These are phyloP conservation scores for Neolamprologus multifasciatus DNA, from an alignment of 2,797 vertebrate species.

Conservation along the genomic window DNA sequence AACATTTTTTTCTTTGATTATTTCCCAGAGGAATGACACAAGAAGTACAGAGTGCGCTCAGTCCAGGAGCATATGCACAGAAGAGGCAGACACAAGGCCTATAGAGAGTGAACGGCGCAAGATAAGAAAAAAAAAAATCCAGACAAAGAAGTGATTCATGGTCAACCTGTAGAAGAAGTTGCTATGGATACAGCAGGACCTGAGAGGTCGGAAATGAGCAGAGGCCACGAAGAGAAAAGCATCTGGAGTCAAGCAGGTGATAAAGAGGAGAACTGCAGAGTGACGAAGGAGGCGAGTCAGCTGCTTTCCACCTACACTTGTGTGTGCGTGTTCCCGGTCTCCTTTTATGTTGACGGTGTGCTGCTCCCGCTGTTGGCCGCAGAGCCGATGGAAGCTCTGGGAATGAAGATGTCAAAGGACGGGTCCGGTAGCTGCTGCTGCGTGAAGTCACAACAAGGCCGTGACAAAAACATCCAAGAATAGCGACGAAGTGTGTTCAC, in stretches of 20 bases:
- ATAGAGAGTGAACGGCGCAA: neutral
- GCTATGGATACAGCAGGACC: constrained; percentile 42
- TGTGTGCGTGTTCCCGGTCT: constrained; percentile 55
- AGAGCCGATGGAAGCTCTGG: constrained; percentile 79
- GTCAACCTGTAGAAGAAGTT: constrained; percentile 38
- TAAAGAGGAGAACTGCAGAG: neutral
- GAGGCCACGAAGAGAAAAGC: neutral
- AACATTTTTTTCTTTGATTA: neutral
- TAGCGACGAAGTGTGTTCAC: neutral
- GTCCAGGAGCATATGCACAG: neutral
- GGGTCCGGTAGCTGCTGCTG: constrained; percentile 58
- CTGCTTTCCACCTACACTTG: constrained; percentile 56
- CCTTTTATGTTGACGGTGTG: constrained; percentile 69
- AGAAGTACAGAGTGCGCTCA: neutral
- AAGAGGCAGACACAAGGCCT: constrained; percentile 6
- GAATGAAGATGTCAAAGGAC: constrained; percentile 79
- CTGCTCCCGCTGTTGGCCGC: constrained; percentile 69
- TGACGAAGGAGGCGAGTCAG: neutral
- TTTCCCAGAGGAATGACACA: neutral
- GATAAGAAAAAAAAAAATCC: neutral
- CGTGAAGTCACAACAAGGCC: neutral
- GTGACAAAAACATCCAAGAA: neutral
- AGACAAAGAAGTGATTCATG: constrained; percentile 59
- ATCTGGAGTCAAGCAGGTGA: constrained; percentile 11
- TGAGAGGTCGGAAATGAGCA: constrained; percentile 3